These are phyloP conservation scores for Coryphaenoides rupestris DNA, from an alignment of 2,113 vertebrate species.

Conservation along the genomic window DNA sequence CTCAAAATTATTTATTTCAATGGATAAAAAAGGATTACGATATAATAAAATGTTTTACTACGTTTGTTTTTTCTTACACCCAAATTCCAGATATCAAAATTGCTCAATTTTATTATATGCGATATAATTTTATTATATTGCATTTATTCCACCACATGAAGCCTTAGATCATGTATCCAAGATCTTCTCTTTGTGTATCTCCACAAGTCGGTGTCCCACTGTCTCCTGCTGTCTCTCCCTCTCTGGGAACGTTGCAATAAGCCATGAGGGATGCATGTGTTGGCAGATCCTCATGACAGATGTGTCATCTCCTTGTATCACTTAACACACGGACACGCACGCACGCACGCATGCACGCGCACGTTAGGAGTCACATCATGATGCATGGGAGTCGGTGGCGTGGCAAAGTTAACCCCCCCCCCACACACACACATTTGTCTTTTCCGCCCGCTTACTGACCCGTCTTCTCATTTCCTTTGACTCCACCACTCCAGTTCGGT, in stretches of 20 bases:
- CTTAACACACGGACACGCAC: background rate
- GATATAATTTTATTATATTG: too few relatives aligned
- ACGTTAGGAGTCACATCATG: constrained; percentile 40
- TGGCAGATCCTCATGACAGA: constrained; percentile 58
- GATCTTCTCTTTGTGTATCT: too few relatives aligned
- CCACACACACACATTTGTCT: constrained; percentile 53
- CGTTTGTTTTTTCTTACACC: too few relatives aligned
- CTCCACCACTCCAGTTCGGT: background rate
- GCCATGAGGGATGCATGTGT: constrained; percentile 46
- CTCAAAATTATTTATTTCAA: too few relatives aligned
- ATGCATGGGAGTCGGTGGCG: constrained; percentile 16
- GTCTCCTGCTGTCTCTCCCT: constrained; percentile 5
- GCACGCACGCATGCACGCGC: background rate
- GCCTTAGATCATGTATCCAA: too few relatives aligned
- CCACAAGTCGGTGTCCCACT: too few relatives aligned
- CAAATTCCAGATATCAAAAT: too few relatives aligned
- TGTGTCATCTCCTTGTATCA: constrained; percentile 40
- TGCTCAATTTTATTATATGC: too few relatives aligned
- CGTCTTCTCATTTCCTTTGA: constrained; percentile 36
- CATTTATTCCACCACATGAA: too few relatives aligned
- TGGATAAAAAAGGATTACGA: too few relatives aligned
- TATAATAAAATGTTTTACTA: too few relatives aligned
- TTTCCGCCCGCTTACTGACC: constrained; percentile 26
- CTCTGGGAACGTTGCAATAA: constrained; percentile 33
- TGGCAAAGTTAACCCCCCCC: constrained; percentile 47